These are phyloP conservation scores for Lucifuga dentata DNA, from an alignment of 2,113 vertebrate genomes.

Conservation along the genomic window DNA sequence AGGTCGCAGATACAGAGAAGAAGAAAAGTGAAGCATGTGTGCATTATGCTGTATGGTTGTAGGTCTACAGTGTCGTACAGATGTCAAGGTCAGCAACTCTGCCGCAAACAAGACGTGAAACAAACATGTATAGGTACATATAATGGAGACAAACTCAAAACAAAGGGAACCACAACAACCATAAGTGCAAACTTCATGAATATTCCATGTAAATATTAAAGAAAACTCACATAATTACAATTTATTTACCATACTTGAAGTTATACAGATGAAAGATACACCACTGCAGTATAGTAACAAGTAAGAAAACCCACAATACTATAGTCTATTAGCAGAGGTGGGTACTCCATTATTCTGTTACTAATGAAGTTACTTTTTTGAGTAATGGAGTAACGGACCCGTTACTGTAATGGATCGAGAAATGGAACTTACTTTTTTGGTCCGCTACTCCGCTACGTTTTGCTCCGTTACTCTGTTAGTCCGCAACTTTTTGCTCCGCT, in stretches of 20 bases:
- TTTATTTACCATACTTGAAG: conserved; percentile 5
- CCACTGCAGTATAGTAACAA: conserved; percentile 13
- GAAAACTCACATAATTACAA: neutral
- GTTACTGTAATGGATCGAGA: too few relatives aligned
- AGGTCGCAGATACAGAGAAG: conserved; percentile 50
- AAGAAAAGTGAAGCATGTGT: conserved; percentile 19
- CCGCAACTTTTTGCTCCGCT: too few relatives aligned
- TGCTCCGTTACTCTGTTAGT: too few relatives aligned
- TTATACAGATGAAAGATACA: conserved; percentile 1
- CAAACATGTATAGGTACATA: conserved; percentile 16
- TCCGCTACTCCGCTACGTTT: too few relatives aligned
- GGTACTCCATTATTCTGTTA: too few relatives aligned
- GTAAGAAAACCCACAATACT: too few relatives aligned
- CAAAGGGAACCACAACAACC: neutral
- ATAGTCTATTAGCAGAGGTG: conserved; percentile 36
- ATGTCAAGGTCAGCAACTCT: neutral
- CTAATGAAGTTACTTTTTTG: too few relatives aligned
- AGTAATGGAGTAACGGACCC: too few relatives aligned
- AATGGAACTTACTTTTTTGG: too few relatives aligned
- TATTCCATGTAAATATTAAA: conserved; percentile 23
- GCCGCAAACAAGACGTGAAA: neutral
- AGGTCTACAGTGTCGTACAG: conserved; percentile 12
- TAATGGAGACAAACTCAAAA: neutral
- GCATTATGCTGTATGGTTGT: conserved; percentile 5
- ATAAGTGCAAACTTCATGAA: conserved; percentile 4